A percentile compares a stretch with the other conserved stretches of the same genome.
Conservation (phyloP, 2,113 vertebrate species). For the Mesembrinibis cayennensis region DNA sequence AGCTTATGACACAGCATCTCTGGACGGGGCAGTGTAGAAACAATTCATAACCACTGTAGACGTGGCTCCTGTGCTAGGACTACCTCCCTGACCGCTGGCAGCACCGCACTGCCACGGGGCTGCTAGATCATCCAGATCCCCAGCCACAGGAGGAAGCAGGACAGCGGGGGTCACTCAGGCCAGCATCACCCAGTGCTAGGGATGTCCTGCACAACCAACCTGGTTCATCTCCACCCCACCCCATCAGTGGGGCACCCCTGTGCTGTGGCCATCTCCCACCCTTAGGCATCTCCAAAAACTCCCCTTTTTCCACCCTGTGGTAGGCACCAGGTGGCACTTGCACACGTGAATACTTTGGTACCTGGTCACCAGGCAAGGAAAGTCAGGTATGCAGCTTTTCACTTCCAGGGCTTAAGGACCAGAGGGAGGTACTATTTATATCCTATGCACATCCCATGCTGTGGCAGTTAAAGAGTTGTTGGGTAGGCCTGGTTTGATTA, state of each 20-base stretch:
- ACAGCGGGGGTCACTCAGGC: fast-evolving
- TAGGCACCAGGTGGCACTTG: background rate
- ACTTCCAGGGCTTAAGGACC: background rate
- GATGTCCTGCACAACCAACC: background rate
- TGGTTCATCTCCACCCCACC: too few species aligned
- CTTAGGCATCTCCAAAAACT: background rate
- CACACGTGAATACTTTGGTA: background rate
- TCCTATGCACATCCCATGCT: fast-evolving
- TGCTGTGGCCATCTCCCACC: background rate
- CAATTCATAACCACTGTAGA: background rate
- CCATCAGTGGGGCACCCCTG: fast-evolving
- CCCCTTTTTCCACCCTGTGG: background rate
- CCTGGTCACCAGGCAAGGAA: background rate
- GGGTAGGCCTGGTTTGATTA: background rate
- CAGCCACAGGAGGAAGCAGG: fast-evolving
- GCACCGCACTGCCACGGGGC: background rate
- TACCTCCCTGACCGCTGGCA: background rate
- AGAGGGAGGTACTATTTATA: background rate
- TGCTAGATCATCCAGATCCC: background rate
- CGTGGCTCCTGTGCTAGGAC: fast-evolving
- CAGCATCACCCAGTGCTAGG: background rate
- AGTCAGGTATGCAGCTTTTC: background rate
- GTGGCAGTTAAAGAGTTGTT: background rate
- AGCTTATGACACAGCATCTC: background rate
- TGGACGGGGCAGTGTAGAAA: background rate